Conservation (phyloP, 2,797 vertebrate species). For the Mergus octosetaceus region DNA sequence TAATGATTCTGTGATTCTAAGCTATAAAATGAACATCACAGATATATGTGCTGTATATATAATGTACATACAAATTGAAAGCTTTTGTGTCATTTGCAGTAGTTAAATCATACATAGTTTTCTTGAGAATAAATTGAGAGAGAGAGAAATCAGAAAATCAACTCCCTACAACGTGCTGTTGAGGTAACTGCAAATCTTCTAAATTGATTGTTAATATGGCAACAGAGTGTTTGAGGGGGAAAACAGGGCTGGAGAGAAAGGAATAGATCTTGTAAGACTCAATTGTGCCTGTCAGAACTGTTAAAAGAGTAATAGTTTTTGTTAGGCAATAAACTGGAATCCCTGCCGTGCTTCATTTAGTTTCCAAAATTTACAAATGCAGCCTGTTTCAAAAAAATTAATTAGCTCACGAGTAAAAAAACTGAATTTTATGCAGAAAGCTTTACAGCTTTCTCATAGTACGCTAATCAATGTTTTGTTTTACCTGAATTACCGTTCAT, state of each 20-base stretch:
- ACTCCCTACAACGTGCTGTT: not conserved
- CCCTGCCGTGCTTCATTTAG: not conserved
- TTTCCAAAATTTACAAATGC: constrained; percentile 46
- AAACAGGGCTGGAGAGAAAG: constrained; percentile 27
- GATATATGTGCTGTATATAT: not conserved
- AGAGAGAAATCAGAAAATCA: constrained; percentile 21
- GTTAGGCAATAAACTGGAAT: constrained; percentile 40
- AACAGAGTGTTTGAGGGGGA: constrained; percentile 43
- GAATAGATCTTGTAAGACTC: constrained; percentile 55
- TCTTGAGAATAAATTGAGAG: not conserved
- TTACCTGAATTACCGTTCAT: not conserved
- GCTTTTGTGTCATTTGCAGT: not conserved
- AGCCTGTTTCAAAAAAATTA: constrained; percentile 28
- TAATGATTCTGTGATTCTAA: no score
- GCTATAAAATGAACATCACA: not conserved
- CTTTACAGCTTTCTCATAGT: not conserved
- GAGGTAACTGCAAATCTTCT: constrained; percentile 58
- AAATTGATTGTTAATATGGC: constrained; percentile 60
- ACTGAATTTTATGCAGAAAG: not conserved
- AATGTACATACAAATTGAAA: not conserved
- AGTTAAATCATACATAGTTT: not conserved
- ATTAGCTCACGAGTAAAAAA: not conserved
- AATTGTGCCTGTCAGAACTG: constrained; percentile 61
- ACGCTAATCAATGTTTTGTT: not conserved
- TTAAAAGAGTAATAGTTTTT: constrained; percentile 57